phyloP scores from a whole-genome alignment of 2,888 invertebrate genomes.

The Conchocele bisecta region DNA sequence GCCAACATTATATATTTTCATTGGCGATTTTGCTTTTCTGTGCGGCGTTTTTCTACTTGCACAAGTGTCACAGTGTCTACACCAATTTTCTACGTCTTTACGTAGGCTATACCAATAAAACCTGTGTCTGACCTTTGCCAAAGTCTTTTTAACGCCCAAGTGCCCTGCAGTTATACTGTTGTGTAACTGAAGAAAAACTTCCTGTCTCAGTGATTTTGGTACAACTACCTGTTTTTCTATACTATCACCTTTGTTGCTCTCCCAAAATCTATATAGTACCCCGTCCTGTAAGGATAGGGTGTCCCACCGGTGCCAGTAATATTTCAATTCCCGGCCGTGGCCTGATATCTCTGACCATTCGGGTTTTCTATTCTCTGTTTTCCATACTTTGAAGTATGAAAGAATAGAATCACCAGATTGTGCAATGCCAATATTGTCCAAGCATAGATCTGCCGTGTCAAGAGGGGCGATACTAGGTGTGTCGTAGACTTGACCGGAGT shows the following conservation, averaged over 20 bases:
- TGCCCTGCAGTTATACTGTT: neutral
- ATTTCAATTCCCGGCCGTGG: neutral
- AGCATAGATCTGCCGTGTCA: no score
- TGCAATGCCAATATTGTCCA: no score
- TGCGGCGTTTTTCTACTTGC: neutral
- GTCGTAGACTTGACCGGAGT: no score
- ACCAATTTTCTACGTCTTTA: neutral
- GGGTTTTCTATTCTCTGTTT: neutral
- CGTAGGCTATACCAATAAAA: slow-evolving; percentile 7
- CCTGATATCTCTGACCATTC: neutral
- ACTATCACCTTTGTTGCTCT: neutral
- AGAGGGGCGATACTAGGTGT: no score
- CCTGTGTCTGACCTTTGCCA: neutral
- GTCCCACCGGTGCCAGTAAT: slow-evolving; percentile 7
- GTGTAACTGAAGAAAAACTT: neutral
- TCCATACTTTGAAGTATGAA: no score
- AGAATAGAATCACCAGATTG: no score
- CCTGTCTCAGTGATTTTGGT: neutral
- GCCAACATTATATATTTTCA: slow-evolving; percentile 2
- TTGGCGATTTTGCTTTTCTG: slow-evolving; percentile 1
- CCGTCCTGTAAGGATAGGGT: neutral
- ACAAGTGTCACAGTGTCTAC: neutral
- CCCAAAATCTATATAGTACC: neutral
- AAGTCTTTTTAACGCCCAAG: slow-evolving; percentile 1
- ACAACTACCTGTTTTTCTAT: neutral